Evolutionary conservation across 2,797 vertebrate genomes (phyloP), one percentile per base, ranked within the genome.

Genomic region (Pseudomugil gertrudae): DNA sequence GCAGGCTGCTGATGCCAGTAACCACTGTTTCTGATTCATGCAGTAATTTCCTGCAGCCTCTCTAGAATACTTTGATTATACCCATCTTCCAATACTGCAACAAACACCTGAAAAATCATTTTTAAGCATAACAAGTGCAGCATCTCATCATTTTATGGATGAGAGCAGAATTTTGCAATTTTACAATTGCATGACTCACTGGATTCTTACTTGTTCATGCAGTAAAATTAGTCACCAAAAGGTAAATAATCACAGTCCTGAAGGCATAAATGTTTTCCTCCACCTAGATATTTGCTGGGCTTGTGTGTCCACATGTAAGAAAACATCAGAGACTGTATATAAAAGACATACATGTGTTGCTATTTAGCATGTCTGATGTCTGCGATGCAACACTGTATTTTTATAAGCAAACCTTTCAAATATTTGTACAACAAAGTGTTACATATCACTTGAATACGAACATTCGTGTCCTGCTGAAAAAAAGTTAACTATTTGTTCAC

Each of bases 221-320:
- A 32, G 32, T 40, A 17, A 17, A 19, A 84, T 82, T 78, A 80
- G 78, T 78, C 29, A 62, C 74, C 77, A 14, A 52, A 80, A 75
- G 87, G 87, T 80, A 66, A 84, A 84, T 86, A 82, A 80, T 78
- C 78, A 79, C 70, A 66, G 57, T 76, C 77, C 81, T 87, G 86
- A 87, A 84, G 71, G 50, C 59, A 51, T 74, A 67, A 72, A 77
- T 43, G 76, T 74, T 74, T 63, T 62, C 69, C 69, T 66, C 60
- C 77, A 78, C 70, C 65, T 38, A 17, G 50, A 9, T 19, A 9
- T 19, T 7, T 2, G 6, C 17, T 51, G 38, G 66, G 62, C 74
- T 77, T 72, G 67, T 87, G 76, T 76, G 70, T 84, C 40, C 2
- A 23, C 59, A 82, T 65, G 73, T 47, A 77, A 71, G 78, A 68